Evolutionary conservation across 2,797 vertebrate species (phyloP).

Genomic region (Antrozous pallidus): DNA sequence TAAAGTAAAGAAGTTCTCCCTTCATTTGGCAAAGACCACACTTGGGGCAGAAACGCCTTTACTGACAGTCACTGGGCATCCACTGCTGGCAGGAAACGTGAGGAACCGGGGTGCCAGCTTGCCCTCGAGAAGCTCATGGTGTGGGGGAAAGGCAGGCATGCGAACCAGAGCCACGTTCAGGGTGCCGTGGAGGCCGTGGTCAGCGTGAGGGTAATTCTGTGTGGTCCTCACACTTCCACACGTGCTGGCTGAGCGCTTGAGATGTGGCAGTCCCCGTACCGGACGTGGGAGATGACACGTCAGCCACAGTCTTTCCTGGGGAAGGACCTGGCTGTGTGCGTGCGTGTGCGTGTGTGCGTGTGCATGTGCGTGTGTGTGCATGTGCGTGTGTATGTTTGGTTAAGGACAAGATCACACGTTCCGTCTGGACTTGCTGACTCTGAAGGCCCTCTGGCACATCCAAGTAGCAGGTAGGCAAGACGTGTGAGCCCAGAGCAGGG

Average conservation of each 20-base stretch:
- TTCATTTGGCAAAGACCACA: background rate
- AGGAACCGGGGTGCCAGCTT: background rate
- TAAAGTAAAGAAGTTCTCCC: background rate
- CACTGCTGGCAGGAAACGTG: background rate
- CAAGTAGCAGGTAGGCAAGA: background rate
- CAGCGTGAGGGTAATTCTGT: background rate
- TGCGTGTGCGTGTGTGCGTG: no score
- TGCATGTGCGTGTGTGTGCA: no score
- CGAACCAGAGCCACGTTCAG: background rate
- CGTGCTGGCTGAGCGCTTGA: background rate
- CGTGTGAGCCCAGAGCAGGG: background rate
- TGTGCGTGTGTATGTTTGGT: no score
- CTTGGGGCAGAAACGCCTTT: background rate
- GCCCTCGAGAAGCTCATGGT: background rate
- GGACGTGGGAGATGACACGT: no score
- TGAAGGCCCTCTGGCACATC: background rate
- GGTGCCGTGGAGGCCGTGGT: background rate
- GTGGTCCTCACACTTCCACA: background rate
- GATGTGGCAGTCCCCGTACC: accelerated
- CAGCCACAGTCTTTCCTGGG: background rate
- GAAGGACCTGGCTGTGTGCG: background rate
- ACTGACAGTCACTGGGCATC: background rate
- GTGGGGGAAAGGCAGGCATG: background rate
- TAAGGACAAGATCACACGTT: background rate
- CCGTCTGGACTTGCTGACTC: background rate